Conservation (phyloP, 2,113 vertebrate genomes). For the Taurulus bubalis region DNA sequence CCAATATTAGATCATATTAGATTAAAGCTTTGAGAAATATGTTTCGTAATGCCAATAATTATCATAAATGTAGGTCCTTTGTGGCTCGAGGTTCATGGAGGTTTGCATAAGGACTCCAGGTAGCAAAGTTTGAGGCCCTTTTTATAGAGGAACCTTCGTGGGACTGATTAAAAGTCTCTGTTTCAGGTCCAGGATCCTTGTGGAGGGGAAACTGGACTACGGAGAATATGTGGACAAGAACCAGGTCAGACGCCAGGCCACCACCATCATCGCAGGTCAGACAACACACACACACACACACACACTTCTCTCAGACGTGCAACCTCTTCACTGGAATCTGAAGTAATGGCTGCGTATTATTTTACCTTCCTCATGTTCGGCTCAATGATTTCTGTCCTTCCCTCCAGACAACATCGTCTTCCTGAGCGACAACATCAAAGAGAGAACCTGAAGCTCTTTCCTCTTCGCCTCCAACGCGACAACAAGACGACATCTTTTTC, state of each 20-base stretch:
- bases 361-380: too few relatives aligned
- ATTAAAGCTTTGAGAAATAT: too few relatives aligned
- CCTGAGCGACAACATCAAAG: slow-evolving; percentile 88
- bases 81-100: too few relatives aligned
- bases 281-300: not conserved
- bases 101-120: too few relatives aligned
- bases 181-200: slow-evolving; percentile 88
- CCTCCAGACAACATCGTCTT: slow-evolving; percentile 95
- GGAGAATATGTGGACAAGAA: slow-evolving; percentile 97
- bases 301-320: too few relatives aligned
- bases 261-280: slow-evolving; percentile 95
- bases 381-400: not conserved
- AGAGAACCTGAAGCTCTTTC: slow-evolving; percentile 81
- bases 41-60: too few relatives aligned
- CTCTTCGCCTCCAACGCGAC: not conserved
- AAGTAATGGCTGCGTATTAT: too few relatives aligned
- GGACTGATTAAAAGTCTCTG: not conserved
- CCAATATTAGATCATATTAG: too few relatives aligned
- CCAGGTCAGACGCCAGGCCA: slow-evolving; percentile 93
- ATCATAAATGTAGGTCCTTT: too few relatives aligned
- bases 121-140: too few relatives aligned
- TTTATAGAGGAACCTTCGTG: not conserved
- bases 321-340: too few relatives aligned
- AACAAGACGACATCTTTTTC: slow-evolving; percentile 33
- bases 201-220: slow-evolving; percentile 97